Evolutionary conservation across 2,113 vertebrate genomes (phyloP).

Genomic region (crab-eating macaque (Macaca fascicularis)): T2T-MFA8v1.1 NC_088385.1:123046501-123047000

Average conservation of each 20-base stretch:
- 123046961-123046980: neutral
- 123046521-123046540: neutral
- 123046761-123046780: neutral
- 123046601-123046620: neutral
- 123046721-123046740: neutral
- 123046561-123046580: neutral
- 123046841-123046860: neutral
- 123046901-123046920: neutral
- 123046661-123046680: neutral
- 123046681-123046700: slow-evolving; percentile 17
- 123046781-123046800: neutral
- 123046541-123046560: neutral
- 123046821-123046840: slow-evolving; percentile 12
- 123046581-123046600: neutral
- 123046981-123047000: neutral
- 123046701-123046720: slow-evolving; percentile 2
- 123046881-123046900: neutral
- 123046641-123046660: neutral
- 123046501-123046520: neutral
- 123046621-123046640: neutral
- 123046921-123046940: neutral
- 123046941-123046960: neutral
- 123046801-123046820: neutral
- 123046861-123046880: neutral
- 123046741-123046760: neutral